These are phyloP conservation scores for Platanista minor DNA, from an alignment of 2,113 vertebrate species.

Conservation along the genomic window DNA sequence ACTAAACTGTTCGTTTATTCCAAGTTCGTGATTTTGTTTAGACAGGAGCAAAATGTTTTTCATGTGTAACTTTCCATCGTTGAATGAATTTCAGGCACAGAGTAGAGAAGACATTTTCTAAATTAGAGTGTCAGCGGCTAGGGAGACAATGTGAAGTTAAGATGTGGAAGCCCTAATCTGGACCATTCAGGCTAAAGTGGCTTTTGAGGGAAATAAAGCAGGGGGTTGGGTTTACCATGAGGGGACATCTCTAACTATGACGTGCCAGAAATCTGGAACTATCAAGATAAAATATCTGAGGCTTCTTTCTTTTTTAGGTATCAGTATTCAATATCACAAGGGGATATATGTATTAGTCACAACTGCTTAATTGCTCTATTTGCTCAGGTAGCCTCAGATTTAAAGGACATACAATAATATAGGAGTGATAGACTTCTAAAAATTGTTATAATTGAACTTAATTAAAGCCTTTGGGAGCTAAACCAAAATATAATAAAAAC, in stretches of 20 bases:
- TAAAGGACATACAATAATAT: neutral
- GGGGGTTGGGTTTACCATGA: neutral
- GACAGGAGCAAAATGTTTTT: constrained; percentile 58
- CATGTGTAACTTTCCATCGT: constrained; percentile 32
- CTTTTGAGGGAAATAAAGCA: neutral
- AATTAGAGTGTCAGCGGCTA: neutral
- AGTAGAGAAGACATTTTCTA: neutral
- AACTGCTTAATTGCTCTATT: neutral
- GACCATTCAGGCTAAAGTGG: neutral
- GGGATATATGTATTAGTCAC: neutral
- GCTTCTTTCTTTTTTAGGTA: neutral
- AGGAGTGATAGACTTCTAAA: neutral
- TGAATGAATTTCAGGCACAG: constrained; percentile 35
- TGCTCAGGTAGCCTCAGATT: neutral
- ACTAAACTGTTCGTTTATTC: constrained; percentile 54
- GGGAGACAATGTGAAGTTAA: neutral
- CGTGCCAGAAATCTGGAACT: neutral
- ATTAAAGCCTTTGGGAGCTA: constrained; percentile 30
- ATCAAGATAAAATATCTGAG: neutral
- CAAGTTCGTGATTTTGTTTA: constrained; percentile 50
- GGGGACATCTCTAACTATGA: neutral
- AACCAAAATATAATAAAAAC: constrained; percentile 20
- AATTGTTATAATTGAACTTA: constrained; percentile 16
- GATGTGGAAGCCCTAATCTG: neutral
- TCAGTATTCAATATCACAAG: neutral